Percentiles rank a stretch among this genome's conserved stretches.
Evolutionary conservation across 2,113 vertebrate species (phyloP).

Genomic region (Gobiocypris rarus): DNA sequence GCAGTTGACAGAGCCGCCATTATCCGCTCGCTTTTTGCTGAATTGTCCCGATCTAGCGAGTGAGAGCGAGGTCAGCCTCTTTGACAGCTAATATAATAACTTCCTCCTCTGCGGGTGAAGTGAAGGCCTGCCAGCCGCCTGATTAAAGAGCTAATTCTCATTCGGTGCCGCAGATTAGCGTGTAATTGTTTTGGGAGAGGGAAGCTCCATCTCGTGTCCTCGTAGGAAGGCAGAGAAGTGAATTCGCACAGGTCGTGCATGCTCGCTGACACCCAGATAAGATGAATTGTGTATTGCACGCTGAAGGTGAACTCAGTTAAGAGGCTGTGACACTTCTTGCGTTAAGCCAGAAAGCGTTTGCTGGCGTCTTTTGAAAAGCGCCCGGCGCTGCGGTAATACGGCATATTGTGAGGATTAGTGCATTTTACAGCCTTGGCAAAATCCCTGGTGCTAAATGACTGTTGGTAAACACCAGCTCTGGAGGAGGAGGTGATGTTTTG

Average conservation of each 20-base stretch:
- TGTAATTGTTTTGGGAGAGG: constrained; percentile 77
- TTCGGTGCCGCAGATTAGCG: constrained; percentile 74
- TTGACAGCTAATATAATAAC: constrained; percentile 64
- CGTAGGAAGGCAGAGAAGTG: constrained; percentile 50
- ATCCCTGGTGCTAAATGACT: not conserved
- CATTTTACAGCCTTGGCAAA: not conserved
- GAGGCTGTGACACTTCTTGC: constrained; percentile 5
- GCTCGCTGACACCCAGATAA: constrained; percentile 59
- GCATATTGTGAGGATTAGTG: constrained; percentile 20
- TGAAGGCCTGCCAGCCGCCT: constrained; percentile 61
- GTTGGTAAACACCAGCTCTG: constrained; percentile 10
- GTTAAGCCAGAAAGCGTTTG: not conserved
- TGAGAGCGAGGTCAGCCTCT: constrained; percentile 64
- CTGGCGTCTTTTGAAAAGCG: not conserved
- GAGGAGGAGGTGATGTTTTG: not conserved
- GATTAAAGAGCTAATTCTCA: constrained; percentile 74
- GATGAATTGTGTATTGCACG: constrained; percentile 54
- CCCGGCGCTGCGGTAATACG: not conserved
- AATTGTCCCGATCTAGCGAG: constrained; percentile 44
- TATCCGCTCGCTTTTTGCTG: constrained; percentile 23
- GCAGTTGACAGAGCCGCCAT: constrained; percentile 52
- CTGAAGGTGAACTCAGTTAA: constrained; percentile 59
- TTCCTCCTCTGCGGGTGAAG: constrained; percentile 66
- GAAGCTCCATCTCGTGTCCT: constrained; percentile 57
- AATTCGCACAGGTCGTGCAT: constrained; percentile 53